Conservation (phyloP, 2,113 vertebrate species). For the Bambusicola thoracicus region DNA sequence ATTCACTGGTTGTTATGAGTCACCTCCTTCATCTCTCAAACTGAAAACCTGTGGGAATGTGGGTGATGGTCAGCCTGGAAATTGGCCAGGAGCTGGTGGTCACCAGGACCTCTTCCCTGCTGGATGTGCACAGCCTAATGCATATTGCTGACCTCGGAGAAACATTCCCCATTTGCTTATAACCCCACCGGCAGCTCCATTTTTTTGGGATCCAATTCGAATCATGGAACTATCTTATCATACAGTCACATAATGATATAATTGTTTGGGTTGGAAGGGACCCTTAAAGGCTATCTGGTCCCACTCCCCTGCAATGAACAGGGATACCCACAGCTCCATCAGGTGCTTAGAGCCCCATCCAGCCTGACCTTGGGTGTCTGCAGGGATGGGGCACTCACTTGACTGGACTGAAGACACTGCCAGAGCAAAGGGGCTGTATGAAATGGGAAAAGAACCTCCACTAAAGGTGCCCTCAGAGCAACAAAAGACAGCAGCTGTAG, state of each 20-base stretch:
- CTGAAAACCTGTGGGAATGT: background rate
- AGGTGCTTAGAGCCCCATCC: no score
- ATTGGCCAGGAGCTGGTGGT: background rate
- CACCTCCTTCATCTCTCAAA: background rate
- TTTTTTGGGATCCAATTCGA: background rate
- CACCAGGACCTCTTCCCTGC: background rate
- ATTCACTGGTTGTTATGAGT: background rate
- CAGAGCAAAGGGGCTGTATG: background rate
- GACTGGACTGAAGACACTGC: background rate
- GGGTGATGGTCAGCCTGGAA: background rate
- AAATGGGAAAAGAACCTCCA: background rate
- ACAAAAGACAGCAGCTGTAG: background rate
- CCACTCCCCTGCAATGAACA: no score
- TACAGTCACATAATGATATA: no score
- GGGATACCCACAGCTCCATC: no score
- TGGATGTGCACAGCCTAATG: background rate
- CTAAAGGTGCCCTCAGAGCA: background rate
- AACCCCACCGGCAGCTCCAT: background rate
- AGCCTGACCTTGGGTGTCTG: no score
- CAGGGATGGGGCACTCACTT: no score
- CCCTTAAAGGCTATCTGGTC: no score
- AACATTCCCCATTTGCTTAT: background rate
- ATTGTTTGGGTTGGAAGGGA: no score
- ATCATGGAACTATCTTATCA: no score
- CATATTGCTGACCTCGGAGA: background rate